Evolutionary conservation across 2,888 invertebrate species (phyloP).

Genomic region (Platypus cylindrus): DNA sequence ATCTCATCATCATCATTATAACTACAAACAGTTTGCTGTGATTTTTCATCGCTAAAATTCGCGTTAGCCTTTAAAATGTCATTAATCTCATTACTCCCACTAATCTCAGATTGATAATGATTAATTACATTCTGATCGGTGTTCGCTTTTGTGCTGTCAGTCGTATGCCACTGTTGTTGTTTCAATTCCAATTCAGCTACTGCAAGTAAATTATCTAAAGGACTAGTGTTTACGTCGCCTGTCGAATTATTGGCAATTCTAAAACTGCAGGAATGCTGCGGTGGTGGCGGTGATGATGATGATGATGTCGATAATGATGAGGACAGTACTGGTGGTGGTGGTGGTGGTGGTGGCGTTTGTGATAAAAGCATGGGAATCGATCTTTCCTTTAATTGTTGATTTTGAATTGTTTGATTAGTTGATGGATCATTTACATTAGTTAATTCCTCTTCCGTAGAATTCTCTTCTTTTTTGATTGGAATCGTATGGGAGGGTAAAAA

Average conservation of each 20-base stretch:
- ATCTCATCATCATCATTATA: slow-evolving; percentile 35
- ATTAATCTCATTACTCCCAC: slow-evolving; percentile 8
- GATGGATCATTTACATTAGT: slow-evolving; percentile 31
- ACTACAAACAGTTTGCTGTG: slow-evolving; percentile 28
- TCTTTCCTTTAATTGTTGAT: no score
- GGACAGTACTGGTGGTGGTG: no score
- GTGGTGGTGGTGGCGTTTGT: no score
- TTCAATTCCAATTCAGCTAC: slow-evolving; percentile 53
- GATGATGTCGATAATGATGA: no score
- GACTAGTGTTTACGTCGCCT: slow-evolving; percentile 36
- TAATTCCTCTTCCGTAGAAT: slow-evolving; percentile 12
- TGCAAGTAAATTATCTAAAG: slow-evolving; percentile 49
- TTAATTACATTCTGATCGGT: no score
- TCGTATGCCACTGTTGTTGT: slow-evolving; percentile 39
- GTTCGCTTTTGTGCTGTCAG: slow-evolving; percentile 18
- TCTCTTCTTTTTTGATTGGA: slow-evolving; percentile 33
- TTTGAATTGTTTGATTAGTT: slow-evolving; percentile 21
- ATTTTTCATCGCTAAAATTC: slow-evolving; percentile 19
- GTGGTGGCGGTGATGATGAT: no score
- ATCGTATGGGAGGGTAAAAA: slow-evolving; percentile 50
- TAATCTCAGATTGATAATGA: slow-evolving; percentile 2
- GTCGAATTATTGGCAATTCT: slow-evolving; percentile 29
- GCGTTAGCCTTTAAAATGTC: slow-evolving; percentile 10
- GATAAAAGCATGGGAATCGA: no score
- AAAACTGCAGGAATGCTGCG: slow-evolving; percentile 27